Evolutionary conservation across 2,113 vertebrate species (phyloP).

Genomic region (Spea multiplicata): DNA sequence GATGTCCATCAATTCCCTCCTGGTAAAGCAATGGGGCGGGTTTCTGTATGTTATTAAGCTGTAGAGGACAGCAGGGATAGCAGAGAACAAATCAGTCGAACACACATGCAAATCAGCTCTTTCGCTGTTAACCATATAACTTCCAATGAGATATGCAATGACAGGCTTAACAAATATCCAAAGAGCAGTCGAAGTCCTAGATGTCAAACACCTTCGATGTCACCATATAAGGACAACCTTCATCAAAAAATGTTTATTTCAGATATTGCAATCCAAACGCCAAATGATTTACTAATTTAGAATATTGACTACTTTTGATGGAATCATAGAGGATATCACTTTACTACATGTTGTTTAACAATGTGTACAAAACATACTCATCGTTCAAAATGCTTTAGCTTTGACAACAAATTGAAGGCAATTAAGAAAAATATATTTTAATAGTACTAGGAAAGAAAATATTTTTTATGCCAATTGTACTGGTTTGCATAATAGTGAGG

Average conservation of each 20-base stretch:
- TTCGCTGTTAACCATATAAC: conserved; percentile 68
- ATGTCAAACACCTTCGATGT: conserved; percentile 52
- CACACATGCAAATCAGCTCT: conserved; percentile 79
- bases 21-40: conserved; percentile 86
- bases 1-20: conserved; percentile 91
- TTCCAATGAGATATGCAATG: conserved; percentile 71
- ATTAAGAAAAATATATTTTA: no score
- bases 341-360: conserved; percentile 44
- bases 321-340: conserved; percentile 42
- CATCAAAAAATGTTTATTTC: conserved; percentile 45
- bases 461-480: no score
- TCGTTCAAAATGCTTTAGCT: no score
- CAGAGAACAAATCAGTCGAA: conserved; percentile 72
- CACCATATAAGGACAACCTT: conserved; percentile 40
- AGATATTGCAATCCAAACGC: conserved; percentile 30
- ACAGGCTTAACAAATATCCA: conserved; percentile 67
- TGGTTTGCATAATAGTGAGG: no score
- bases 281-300: conserved; percentile 53
- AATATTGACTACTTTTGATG: conserved; percentile 33
- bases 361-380: rapidly evolving
- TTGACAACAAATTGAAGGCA: no score
- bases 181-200: conserved; percentile 61
- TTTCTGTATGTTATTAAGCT: conserved; percentile 87
- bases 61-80: conserved; percentile 79
- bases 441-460: no score